Base-by-base conservation (phyloP, 2,888 invertebrate genomes). In the Choreutis nemorana region DNA sequence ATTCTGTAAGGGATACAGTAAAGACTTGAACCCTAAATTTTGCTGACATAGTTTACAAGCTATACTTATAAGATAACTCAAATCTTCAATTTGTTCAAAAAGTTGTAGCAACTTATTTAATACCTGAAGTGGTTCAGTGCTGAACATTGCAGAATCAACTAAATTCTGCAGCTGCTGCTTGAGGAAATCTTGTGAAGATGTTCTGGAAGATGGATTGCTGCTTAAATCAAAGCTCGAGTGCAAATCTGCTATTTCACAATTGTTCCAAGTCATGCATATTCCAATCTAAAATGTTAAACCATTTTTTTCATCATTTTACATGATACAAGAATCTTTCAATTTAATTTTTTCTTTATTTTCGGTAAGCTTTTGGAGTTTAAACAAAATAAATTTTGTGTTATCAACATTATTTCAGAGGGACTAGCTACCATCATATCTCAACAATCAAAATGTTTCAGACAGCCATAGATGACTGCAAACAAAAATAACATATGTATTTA, bases 1-100 rank as follows among this genome's bases (percentile, higher is more conserved):
- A 42, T 61, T 67, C 47, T 75, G 72, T 20, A 77, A 47, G 32
- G 48, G 44, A 45, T 67, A 66, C 21, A 73, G 42, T 30, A 70
- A 39, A 14, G 56, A 39, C 44, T 75, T 78, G 35, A 55, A 73
- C 13, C 35, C 32, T 32, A 62, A 44, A 44, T 54, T 59, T 28
- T 53, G 45, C 33, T 61, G 48, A 44, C 68, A 66, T 35, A 77
- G 49, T 44, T 54, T 51, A 28, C 45, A 39, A 30, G 52, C 52
- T 29, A 43, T 40, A 32, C 57, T 48, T 30, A 66, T 46, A 9
- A 77, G 59, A 28, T 55, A 61, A 27, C 15, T 31, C 27, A 55
- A 45, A 42, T 72, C 66, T 30, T 60, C 50, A 41, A 78, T 66
- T 33, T 53, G 52, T 29, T 63, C 64, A 50, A 63, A 68, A 29